Base-by-base conservation (phyloP, 2,113 vertebrate genomes). In the Balaeniceps rex region DNA sequence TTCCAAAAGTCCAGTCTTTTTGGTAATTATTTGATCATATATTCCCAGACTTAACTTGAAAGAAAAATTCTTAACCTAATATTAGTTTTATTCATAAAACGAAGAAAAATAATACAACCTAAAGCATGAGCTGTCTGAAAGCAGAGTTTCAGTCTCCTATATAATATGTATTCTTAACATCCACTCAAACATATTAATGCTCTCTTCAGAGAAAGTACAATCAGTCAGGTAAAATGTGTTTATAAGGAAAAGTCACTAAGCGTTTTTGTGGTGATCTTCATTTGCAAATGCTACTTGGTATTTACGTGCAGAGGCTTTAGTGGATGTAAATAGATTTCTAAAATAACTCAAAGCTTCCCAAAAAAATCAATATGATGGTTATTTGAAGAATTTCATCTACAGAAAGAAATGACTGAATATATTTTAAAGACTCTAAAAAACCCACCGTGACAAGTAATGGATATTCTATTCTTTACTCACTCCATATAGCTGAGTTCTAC, bases 221-320 rank as follows among this genome's bases (percentile, higher is more conserved):
- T 92, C 51, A 93, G 65, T 97, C 93, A 96, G 88, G 51, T 89
- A 96, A 87, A 97, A 96, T 80, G 46, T 88, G 78, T 91, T 93
- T 94, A 86, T 57, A 78, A 94, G 28, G 60, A 78, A 78, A 93
- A 96, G 21, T 44, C 71, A 71, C 78, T 87, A 92, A 89, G 60
- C 29, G 83, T 97, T 91, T 96, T 93, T 54, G 18, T 90, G 54
- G 71, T 75, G 71, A 94, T 94, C 64, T 87, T 51, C 3, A 34
- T 83, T 93, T 97, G 83, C 75, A 97, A 88, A 92, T 85, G 54
- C 55, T 91, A 84, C 72, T 60, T 84, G 46, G 31, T 63, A 87
- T 88, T 85, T 93, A 91, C 29, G 22, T 42, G 33, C 33, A 90
- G 46, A 96, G 46, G 66, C 44, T 49, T 92, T 71, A 95, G 81